Conservation (phyloP, 2,888 invertebrate species). For the Lydus trimaculatus region DNA sequence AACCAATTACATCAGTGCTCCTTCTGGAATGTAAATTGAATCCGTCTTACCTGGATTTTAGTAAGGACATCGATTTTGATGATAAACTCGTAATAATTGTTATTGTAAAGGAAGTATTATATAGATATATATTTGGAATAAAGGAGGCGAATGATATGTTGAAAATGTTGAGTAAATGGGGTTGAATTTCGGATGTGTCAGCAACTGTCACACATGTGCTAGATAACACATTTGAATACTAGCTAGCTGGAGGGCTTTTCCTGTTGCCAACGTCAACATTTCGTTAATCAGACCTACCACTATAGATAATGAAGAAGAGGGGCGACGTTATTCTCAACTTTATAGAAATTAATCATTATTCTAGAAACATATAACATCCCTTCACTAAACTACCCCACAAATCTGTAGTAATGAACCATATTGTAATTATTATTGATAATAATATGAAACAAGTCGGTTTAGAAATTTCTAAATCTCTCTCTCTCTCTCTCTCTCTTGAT, state of each 20-base stretch:
- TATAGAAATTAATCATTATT: conserved; percentile 41
- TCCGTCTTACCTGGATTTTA: no score
- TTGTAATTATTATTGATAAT: conserved; percentile 6
- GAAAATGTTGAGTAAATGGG: conserved; percentile 41
- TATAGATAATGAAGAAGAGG: conserved; percentile 37
- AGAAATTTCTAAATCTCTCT: neutral
- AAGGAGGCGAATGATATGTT: conserved; percentile 23
- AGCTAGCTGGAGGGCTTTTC: conserved; percentile 37
- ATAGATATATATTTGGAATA: neutral
- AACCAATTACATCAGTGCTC: no score
- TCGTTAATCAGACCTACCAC: conserved; percentile 42
- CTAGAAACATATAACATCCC: conserved; percentile 22
- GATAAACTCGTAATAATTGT: no score
- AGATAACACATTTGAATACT: conserved; percentile 39
- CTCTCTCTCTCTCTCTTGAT: neutral
- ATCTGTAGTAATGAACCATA: neutral
- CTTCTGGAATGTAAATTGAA: no score
- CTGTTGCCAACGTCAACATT: conserved; percentile 35
- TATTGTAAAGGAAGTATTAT: no score
- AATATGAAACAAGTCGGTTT: neutral
- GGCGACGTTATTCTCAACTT: conserved; percentile 28
- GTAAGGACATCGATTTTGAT: no score
- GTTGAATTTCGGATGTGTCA: conserved; percentile 46
- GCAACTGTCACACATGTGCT: conserved; percentile 47
- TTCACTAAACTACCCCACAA: conserved; percentile 22